A percentile compares a stretch with the other conserved stretches of the same genome.
These are phyloP conservation scores for Dromiciops gliroides DNA, from an alignment of 2,113 vertebrate species.

Conservation along the genomic window DNA sequence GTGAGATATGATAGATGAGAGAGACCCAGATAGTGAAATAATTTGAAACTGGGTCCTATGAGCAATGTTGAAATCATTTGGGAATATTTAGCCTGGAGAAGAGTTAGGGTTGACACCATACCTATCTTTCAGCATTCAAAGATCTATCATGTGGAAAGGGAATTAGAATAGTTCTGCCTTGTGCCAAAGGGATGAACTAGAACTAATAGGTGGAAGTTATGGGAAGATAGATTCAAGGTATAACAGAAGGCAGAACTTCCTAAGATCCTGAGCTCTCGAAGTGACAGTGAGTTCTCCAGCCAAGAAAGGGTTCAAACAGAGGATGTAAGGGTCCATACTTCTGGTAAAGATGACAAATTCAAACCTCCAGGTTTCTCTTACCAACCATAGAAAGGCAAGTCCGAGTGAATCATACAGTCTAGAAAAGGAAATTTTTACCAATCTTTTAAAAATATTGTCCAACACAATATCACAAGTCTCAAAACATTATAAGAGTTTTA, in stretches of 20 bases:
- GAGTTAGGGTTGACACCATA: neutral
- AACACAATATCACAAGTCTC: neutral
- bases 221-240: neutral
- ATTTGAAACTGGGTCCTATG: neutral
- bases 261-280: neutral
- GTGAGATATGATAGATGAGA: neutral
- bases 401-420: neutral
- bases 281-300: neutral
- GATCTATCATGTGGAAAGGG: neutral
- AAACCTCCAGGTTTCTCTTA: neutral
- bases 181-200: neutral
- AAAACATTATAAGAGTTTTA: neutral
- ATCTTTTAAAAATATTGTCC: neutral
- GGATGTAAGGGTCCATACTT: neutral
- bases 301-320: neutral
- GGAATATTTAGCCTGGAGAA: neutral
- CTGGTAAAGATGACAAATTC: neutral
- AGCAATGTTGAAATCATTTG: neutral
- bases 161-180: neutral
- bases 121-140: neutral
- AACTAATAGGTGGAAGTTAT: neutral
- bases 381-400: neutral
- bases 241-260: neutral
- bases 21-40: neutral
- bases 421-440: neutral